These are phyloP conservation scores for Monochamus saltuarius DNA, from an alignment of 1,140 invertebrate species.

Conservation along the genomic window DNA sequence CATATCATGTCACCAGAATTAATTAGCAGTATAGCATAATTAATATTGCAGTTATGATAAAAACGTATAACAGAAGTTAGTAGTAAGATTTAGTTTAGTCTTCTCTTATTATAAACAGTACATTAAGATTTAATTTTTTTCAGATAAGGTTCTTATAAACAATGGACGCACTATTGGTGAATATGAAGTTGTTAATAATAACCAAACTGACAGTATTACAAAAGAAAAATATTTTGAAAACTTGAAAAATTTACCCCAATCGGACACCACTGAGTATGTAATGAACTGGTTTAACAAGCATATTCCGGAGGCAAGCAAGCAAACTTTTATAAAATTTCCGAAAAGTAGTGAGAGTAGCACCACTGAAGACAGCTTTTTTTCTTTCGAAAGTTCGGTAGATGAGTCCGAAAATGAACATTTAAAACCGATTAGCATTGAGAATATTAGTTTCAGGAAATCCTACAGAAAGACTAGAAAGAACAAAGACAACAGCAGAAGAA, in stretches of 20 bases:
- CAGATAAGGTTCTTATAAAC: slow-evolving; percentile 64
- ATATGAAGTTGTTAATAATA: slow-evolving; percentile 52
- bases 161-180: slow-evolving; percentile 61
- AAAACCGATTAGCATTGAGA: slow-evolving; percentile 20
- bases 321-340: slow-evolving; percentile 1
- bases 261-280: slow-evolving; percentile 44
- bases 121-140: slow-evolving; percentile 31
- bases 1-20: too few relatives aligned
- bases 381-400: slow-evolving; percentile 28
- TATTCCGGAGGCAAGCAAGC: background rate
- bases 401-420: slow-evolving; percentile 32
- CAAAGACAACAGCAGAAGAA: slow-evolving; percentile 2
- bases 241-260: slow-evolving; percentile 39
- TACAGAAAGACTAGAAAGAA: slow-evolving; percentile 17
- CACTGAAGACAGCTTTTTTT: slow-evolving; percentile 22
- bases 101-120: background rate
- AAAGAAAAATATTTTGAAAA: slow-evolving; percentile 22
- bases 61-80: background rate
- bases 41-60: too few relatives aligned
- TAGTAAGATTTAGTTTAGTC: background rate
- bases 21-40: too few relatives aligned
- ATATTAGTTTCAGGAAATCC: slow-evolving; percentile 34
- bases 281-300: slow-evolving; percentile 45
- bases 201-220: slow-evolving; percentile 31
- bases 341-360: slow-evolving; percentile 7